Base-by-base conservation (phyloP, 30 jellyfish, hydroid and myxozoan genomes). In the Chrysaora quinquecirrha region DNA sequence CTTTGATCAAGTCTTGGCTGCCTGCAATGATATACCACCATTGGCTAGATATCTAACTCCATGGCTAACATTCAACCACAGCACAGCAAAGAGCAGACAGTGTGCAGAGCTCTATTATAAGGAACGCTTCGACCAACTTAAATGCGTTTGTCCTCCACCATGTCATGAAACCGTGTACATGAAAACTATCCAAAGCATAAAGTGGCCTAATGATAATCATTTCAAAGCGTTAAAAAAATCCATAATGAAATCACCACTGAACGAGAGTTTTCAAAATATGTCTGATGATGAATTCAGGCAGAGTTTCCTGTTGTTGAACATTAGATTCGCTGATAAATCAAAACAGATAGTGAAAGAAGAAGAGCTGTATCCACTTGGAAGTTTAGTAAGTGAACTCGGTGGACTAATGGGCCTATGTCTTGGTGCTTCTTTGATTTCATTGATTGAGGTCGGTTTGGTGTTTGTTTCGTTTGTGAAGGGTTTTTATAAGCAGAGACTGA, bases 321-420 rank as follows among this genome's bases (percentile, higher is more conserved):
- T 52, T 19, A 16, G 68, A 19, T 52, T 52, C 19, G 27, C 68
- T 16, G 19, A 52, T 2, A 16, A 9, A 9, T 4, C 19, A 12
- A 52, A 3, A 4, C 24, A 52, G 2, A 4, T 52, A 25, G 68
- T 52, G 29, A 52, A 12, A 52, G 83, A 76, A 29, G 38, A 28
- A 20, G 61, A 22, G 35, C 27, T 76, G 83, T 52, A 76, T 14
- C 1, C 74, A 16, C 19, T 43, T 12, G 48, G 7, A 0, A 60
- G 63, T 23, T 30, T 73, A 11, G 19, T 73, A 19, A 29, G 78
- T 22, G 85, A 73, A 47, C 27, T 35, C 10, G 85, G 85, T 20
- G 85, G 85, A 10, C 43, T 73, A 80, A 22, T 73, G 58, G 85
- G 85, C 24, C 34, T 73, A 48, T 38, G 34, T 47, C n/a, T 52